Evolutionary conservation across 2,797 vertebrate species (phyloP), one percentile per base, ranked within the genome.

Genomic region (Urocyon cinereoargenteus): DNA sequence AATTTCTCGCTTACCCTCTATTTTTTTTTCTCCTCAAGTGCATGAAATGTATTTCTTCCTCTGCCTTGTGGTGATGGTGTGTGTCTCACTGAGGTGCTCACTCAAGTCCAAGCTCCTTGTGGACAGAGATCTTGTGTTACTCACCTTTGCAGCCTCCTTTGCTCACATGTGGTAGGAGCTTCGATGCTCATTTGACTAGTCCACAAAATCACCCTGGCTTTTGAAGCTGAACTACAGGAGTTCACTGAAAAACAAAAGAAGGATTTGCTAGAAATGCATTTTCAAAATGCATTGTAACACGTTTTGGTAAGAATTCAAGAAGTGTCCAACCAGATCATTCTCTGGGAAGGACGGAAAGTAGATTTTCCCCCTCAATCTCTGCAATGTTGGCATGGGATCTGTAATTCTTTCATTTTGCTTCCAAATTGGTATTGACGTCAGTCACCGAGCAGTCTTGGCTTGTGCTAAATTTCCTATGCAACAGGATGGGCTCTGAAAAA

Each of bases 391-490:
- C 70, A 85, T 24, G 28, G 26, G 53, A 53, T 90, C 34, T 91
- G 36, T 64, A 53, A 93, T 94, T 91, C 83, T 95, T 96, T 66
- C 93, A 26, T 62, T 96, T 97, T 88, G 49, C 64, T 93, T 96
- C 90, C 75, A 83, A 15, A 91, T 81, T 8, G 0, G 83, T 84
- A 93, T 85, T 97, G 92, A 3, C 0, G 2, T 90, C 92, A 61
- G 49, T 24, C 22, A 19, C 2, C 1, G 93, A 95, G 88, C 73
- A 90, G 79, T 90, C 88, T 22, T 97, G 93, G 92, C 97, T 92
- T 81, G 21, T 85, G 90, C 87, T 59, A 87, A 97, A 92, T 95
- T 95, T 75, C n/a, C 97, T 97, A 83, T 97, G 98, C 89, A 93
- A 97, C 53, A 97, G 89, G 40, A 97, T 18, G 19, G 96, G 51